These are phyloP conservation scores for Melitaea athalia DNA, from an alignment of 2,888 invertebrate genomes.

Conservation along the genomic window DNA sequence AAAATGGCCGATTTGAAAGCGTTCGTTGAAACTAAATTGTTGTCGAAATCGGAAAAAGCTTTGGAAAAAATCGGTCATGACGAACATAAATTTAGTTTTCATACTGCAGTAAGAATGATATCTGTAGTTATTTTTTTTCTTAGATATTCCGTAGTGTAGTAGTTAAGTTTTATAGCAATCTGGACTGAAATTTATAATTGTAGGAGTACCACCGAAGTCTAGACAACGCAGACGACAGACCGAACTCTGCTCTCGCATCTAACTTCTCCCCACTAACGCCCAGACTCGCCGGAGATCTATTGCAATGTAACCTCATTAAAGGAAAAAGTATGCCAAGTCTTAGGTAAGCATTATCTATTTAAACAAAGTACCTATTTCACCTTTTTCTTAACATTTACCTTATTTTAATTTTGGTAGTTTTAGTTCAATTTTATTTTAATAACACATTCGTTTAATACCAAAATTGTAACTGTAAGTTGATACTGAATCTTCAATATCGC, in stretches of 20 bases:
- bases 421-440: constrained; percentile 25
- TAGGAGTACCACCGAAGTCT: constrained; percentile 92
- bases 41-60: constrained; percentile 95
- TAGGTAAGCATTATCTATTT: constrained; percentile 83
- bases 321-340: constrained; percentile 98
- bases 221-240: constrained; percentile 90
- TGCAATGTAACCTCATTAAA: constrained; percentile 89
- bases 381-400: constrained; percentile 22
- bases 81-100: constrained; percentile 83
- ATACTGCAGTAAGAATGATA: constrained; percentile 84
- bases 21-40: constrained; percentile 94
- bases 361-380: neutral
- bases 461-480: neutral
- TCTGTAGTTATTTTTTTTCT: constrained; percentile 75
- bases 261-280: constrained; percentile 84
- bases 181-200: constrained; percentile 40
- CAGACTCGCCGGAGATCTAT: constrained; percentile 74
- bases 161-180: neutral
- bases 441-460: constrained; percentile 1
- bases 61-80: constrained; percentile 94
- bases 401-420: constrained; percentile 34
- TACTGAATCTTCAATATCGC: neutral
- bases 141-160: neutral
- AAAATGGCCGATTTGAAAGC: constrained; percentile 96
- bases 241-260: constrained; percentile 86